Conservation (phyloP, 1,140 invertebrate species). For the Linepithema humile region DNA sequence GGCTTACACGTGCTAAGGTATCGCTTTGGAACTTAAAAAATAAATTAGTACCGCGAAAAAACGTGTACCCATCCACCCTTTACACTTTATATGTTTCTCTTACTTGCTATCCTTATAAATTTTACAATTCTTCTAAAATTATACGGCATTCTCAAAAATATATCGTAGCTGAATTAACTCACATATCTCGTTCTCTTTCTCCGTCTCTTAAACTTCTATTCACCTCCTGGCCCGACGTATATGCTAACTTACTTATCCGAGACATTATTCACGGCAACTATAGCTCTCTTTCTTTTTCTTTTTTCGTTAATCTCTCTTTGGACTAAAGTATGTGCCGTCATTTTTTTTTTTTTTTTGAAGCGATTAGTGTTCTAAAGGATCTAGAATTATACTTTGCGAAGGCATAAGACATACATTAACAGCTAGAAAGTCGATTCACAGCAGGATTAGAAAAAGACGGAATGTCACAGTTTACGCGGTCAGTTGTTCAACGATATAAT, state of each 20-base stretch:
- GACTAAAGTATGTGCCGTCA: constrained; percentile 54
- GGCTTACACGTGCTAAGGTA: neutral
- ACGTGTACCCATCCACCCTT: constrained; percentile 69
- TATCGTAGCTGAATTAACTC: constrained; percentile 78
- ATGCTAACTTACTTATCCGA: constrained; percentile 57
- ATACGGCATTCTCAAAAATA: constrained; percentile 84
- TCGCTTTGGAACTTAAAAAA: constrained; percentile 16
- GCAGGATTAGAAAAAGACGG: constrained; percentile 72
- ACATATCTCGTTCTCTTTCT: constrained; percentile 41
- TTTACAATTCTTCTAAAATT: constrained; percentile 83
- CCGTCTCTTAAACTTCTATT: constrained; percentile 40
- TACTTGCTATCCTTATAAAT: constrained; percentile 82
- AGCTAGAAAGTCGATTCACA: constrained; percentile 67
- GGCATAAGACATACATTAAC: constrained; percentile 70
- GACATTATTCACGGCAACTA: constrained; percentile 51
- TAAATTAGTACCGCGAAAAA: constrained; percentile 50
- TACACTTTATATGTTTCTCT: constrained; percentile 71
- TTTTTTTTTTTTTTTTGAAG: constrained; percentile 53
- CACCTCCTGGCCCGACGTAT: neutral
- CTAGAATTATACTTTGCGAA: constrained; percentile 75
- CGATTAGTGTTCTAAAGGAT: constrained; percentile 59
- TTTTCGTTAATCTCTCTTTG: constrained; percentile 39
- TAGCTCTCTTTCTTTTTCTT: constrained; percentile 49
- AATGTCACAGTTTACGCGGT: constrained; percentile 64
- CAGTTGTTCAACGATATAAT: constrained; percentile 61